Conservation (phyloP, 2,888 invertebrate species). For the Nemurella pictetii region DNA sequence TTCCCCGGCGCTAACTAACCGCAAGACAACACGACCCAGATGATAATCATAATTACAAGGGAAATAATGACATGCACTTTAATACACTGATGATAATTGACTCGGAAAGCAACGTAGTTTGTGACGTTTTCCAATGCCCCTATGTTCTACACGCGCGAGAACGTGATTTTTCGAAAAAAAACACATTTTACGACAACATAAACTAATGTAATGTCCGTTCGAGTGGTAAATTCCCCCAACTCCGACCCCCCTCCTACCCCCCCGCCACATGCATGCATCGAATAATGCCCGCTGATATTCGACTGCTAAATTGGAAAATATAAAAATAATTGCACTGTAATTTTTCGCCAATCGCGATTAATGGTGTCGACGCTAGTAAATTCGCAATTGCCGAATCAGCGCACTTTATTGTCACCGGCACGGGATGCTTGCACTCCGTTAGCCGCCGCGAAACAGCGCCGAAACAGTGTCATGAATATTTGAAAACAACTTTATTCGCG, state of each 20-base stretch:
- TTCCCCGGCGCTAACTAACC: not conserved
- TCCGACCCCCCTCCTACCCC: not conserved
- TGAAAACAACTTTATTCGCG: not conserved
- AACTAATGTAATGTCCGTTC: not conserved
- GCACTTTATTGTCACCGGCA: not conserved
- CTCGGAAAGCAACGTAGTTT: not conserved
- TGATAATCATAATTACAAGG: not conserved
- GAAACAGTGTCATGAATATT: not conserved
- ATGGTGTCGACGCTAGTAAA: not conserved
- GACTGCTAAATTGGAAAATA: not conserved
- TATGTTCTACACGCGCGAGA: not conserved
- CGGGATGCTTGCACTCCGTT: too few species aligned
- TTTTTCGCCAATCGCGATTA: not conserved
- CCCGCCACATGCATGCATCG: not conserved
- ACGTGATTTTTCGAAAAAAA: not conserved
- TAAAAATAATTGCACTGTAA: not conserved
- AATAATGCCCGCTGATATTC: not conserved
- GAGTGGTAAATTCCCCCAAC: not conserved
- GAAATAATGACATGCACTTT: not conserved
- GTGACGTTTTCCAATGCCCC: not conserved
- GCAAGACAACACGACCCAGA: not conserved
- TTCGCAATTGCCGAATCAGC: not conserved
- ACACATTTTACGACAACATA: not conserved
- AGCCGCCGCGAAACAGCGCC: not conserved
- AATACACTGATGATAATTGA: not conserved